Evolutionary conservation across 2,797 vertebrate genomes (phyloP), one percentile per base, ranked within the genome.

Genomic region (Sebastes trivittatus): DNA sequence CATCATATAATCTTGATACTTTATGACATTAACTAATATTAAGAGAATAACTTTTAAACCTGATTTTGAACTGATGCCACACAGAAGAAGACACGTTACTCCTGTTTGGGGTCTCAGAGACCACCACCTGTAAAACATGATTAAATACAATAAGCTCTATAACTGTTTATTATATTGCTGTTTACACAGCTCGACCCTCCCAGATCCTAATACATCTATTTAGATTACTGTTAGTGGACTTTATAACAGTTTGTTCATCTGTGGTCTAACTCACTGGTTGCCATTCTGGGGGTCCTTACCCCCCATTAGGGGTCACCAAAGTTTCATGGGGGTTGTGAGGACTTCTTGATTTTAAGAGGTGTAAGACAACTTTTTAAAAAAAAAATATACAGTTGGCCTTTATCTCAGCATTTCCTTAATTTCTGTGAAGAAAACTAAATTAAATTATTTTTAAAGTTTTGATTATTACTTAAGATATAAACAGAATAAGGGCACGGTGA

Each of bases 391-490:
- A 46, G 42, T 46, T 46, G 42, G 16, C 42, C 42, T 46, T 4
- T 46, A 18, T 46, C 42, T 42, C 38, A 42, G 38, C 38, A 7
- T 0, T 42, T 42, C 14, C 1, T 16, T 42, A 0, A 42, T 42
- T 42, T 42, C 38, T 42, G 38, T 3, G 38, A 42, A 42, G 38
- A 42, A 42, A 42, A 42, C 38, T 1, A 42, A 42, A 42, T 42
- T 0, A 42, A 16, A 42, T 42, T 16, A 16, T 42, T 42, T 42
- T 7, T 16, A 16, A 16, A 42, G 2, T 42, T 42, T 42, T 16
- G 38, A 46, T 46, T 46, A 18, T 46, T 46, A 0, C 1, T 46
- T 0, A 46, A 18, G 42, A 18, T 46, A 18, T 0, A 46, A 46
- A 46, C 6, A 46, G 42, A 0, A 18, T 46, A 4, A 46, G 7